Base-by-base conservation (phyloP, 2,888 invertebrate species). In the Lepidonotus clava region DNA sequence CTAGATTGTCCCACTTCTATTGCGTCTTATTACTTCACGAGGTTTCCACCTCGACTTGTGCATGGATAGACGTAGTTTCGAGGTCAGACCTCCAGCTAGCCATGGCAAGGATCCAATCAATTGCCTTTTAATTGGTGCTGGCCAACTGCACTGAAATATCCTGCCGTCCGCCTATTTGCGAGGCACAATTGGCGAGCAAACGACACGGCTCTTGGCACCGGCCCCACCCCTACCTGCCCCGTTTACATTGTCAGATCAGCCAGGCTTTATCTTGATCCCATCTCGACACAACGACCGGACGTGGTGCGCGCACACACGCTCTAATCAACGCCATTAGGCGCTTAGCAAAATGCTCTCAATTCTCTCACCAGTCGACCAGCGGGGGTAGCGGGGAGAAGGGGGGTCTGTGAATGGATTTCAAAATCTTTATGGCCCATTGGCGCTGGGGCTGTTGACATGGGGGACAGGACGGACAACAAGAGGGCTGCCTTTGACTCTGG, bases 401-500 rank as follows among this genome's bases (percentile, higher is more conserved):
- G 28, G 28, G 28, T 5, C 28, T 28, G 4, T 61, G 61, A 61
- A 61, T 61, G 28, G 28, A 24, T 61, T 61, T 61, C 61, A n/a
- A 61, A 61, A 61, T 61, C 61, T 4, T 61, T 61, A 61, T 61
- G 61, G 61, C 61, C 24, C 61, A 61, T 61, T 61, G 61, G 28
- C 61, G 61, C 5, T 61, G 11, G 61, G 5, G 61, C 11, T 61
- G 61, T 61, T 61, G 61, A 61, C 61, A 61, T 61, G 61, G 61
- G 61, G 46, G 8, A 11, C 8, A n/a, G n/a, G n/a, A 53, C 2
- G 53, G n/a, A 4, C 21, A 18, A 24, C 21, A 24, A 24, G 61
- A 28, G 61, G 61, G 11, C n/a, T n/a, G 2, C 24, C 28, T 61
- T 4, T 11, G 11, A 24, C 61, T 61, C 61, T 61, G 11, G 28